Conservation (phyloP, 2,888 invertebrate genomes). For the Merodon equestris region DNA sequence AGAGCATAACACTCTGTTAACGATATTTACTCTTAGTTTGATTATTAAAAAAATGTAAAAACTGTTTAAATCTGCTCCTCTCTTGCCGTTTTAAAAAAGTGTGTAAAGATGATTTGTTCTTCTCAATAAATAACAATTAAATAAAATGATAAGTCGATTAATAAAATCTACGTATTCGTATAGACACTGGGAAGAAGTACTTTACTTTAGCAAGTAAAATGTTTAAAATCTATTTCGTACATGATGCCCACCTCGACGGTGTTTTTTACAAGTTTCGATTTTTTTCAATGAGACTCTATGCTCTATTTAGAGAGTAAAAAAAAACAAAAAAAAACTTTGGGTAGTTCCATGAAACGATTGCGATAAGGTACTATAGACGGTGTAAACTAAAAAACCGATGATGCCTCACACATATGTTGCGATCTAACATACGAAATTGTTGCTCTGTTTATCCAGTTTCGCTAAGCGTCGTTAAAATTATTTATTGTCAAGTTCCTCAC, state of each 20-base stretch:
- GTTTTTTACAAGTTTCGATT: conserved; percentile 5
- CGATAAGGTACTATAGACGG: conserved; percentile 53
- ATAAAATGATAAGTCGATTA: conserved; percentile 46
- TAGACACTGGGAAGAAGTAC: conserved; percentile 49
- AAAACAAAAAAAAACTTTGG: conserved; percentile 47
- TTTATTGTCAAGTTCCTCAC: conserved; percentile 65
- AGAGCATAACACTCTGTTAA: conserved; percentile 48
- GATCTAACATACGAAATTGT: conserved; percentile 10
- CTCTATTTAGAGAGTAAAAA: conserved; percentile 20
- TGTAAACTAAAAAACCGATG: conserved; percentile 12
- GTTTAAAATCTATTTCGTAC: conserved; percentile 3
- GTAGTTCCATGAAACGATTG: conserved; percentile 40
- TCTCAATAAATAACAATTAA: conserved; percentile 64
- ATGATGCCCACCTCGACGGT: conserved; percentile 7
- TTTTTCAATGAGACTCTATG: conserved; percentile 9
- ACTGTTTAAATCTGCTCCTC: conserved; percentile 46
- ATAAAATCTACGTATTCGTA: conserved; percentile 32
- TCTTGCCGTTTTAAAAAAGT: conserved; percentile 38
- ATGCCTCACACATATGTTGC: conserved; percentile 11
- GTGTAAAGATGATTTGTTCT: conserved; percentile 26
- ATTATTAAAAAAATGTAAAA: conserved; percentile 65
- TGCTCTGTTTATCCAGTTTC: conserved; percentile 43
- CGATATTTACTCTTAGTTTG: conserved; percentile 18
- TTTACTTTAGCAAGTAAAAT: conserved; percentile 26
- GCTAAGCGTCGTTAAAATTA: conserved; percentile 64